Base-by-base conservation (phyloP, 2,113 vertebrate species). In the Ophthalmolycus amberensis region DNA sequence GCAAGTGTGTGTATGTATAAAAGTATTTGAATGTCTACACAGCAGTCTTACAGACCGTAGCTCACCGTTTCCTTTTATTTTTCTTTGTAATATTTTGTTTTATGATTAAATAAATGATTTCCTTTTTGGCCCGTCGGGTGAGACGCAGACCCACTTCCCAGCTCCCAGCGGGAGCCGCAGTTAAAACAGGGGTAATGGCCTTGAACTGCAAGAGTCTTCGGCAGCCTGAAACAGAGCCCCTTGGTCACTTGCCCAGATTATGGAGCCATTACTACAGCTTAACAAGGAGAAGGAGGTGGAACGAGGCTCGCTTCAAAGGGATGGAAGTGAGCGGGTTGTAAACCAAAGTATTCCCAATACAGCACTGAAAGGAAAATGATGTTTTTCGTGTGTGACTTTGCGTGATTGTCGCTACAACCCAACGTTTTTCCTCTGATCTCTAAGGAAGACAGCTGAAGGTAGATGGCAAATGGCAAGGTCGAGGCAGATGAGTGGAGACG, bases 171-270 rank as follows among this genome's bases (percentile, higher is more conserved):
- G 84, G 87, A 81, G 60, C 70, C 29, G 50, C 63, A 72, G 84
- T 87, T 83, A 73, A 80, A 87, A 75, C 81, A 44, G 71, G 80
- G 79, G 65, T 91, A 91, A 92, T 91, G 83, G 85, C 73, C 88
- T 85, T 88, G 80, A 85, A 89, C 83, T 79, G 29, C 69, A 59
- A 9, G n/a, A 78, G 46, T 71, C 71, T 84, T 83, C 27, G 1
- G n/a, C 52, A 69, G 79, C 80, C 70, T 82, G 75, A 77, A 83
- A 82, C 75, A 71, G 58, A 82, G 75, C 79, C 71, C 71, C 12
- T 67, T 40, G 75, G 83, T 86, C 88, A 85, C 77, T 91, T 80
- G 67, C 75, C 71, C 58, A 66, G 71, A 88, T 84, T 80, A 80
- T 56, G 76, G 82, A 84, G 76, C 62, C 80, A 72, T 85, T 87